Evolutionary conservation across 2,888 invertebrate species (phyloP), one percentile per base, ranked within the genome.

Genomic region (Pandemis corylana): DNA sequence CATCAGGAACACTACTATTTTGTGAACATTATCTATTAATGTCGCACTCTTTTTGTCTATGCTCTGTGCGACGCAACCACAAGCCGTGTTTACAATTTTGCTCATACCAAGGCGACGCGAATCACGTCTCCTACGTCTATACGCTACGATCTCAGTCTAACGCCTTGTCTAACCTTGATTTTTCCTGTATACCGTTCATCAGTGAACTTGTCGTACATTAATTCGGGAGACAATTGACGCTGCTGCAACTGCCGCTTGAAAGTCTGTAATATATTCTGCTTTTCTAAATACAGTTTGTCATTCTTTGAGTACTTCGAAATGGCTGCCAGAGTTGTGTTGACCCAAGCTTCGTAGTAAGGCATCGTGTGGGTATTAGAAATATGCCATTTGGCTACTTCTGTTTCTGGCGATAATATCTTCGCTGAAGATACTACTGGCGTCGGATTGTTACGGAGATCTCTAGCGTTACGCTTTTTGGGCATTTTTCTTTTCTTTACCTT

Each of bases 261-360:
- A 13, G 77, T 76, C 13, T 80, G 75, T 0, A 89, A 51, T 0
- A 87, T 68, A 13, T 80, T 78, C 42, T 83, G 78, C 10, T 85
- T 84, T 15, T 85, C 82, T 0, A 82, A 44, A 56, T 74, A 76
- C 9, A 80, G n/a, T 61, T 82, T 83, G 2, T 90, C 85, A 0
- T 83, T 80, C 46, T 82, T 81, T 0, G 83, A 77, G n/a, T 80
- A 79, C 75, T 84, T 89, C 0, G 88, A 81, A 0, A 90, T 82
- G 0, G 91, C 91, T 0, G 91, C 85, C 0, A 91, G 67, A 0
- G 89, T 89, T 0, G 90, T 92, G 61, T 89, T 82, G 0, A 94
- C 87, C 93, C 93, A 94, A 0, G 93, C 93, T 62, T 93, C 93
- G 80, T 94, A 93, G 56, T 92, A 93, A 0, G 89, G 90, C 66